Conservation (phyloP, 1,140 invertebrate genomes). For the Papilio glaucus region DNA sequence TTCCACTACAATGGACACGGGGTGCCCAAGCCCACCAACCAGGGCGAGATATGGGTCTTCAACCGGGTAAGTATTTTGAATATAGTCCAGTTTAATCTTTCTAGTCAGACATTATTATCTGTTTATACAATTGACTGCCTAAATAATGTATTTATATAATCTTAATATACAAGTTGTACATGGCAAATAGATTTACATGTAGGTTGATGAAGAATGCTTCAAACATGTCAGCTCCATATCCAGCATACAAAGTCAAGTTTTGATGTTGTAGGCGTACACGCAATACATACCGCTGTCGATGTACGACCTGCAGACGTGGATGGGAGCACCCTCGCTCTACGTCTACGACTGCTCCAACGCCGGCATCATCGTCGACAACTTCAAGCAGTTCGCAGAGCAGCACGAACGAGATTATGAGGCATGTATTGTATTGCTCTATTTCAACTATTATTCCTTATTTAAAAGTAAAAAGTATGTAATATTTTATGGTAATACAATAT, state of each 20-base stretch:
- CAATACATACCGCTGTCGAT: constrained; percentile 99
- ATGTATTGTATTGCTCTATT: not conserved
- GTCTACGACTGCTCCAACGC: constrained; percentile 99
- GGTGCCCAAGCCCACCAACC: constrained; percentile 98
- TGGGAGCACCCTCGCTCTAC: constrained; percentile 99
- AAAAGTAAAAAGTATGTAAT: not conserved
- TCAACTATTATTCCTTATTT: too few relatives aligned
- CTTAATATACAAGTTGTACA: too few relatives aligned
- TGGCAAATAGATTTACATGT: too few relatives aligned
- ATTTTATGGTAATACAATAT: not conserved
- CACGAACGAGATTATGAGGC: constrained; percentile 95
- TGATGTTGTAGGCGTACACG: constrained; percentile 91
- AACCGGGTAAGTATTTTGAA: constrained; percentile 89
- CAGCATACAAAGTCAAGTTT: too few relatives aligned
- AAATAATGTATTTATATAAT: too few relatives aligned
- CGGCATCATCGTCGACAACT: constrained; percentile 96
- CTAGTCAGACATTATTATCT: too few relatives aligned
- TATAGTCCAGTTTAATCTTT: too few relatives aligned
- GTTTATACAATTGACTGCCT: too few relatives aligned
- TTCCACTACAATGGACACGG: constrained; percentile 99
- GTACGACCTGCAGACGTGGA: constrained; percentile 99
- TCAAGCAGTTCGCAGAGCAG: constrained; percentile 95
- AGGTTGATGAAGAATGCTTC: too few relatives aligned
- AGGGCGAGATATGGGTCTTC: constrained; percentile 99
- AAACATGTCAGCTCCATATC: too few relatives aligned